Evolutionary conservation across 2,797 vertebrate species (phyloP).

Genomic region (Gymnothorax javanicus): DNA sequence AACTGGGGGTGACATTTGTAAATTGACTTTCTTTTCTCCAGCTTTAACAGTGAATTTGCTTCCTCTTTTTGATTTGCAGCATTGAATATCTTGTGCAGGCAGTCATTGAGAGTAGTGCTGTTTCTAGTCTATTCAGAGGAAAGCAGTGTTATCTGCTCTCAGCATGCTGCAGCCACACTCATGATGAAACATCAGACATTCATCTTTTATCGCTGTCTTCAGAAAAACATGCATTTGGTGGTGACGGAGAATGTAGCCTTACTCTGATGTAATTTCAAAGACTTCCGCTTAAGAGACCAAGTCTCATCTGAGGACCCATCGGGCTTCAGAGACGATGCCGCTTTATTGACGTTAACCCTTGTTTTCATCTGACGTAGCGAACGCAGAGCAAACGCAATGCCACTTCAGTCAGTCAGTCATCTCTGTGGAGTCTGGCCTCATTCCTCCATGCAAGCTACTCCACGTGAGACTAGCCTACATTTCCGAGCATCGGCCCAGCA

Average conservation of each 20-base stretch:
- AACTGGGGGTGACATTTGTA: not conserved
- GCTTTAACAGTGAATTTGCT: not conserved
- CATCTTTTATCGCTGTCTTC: not conserved
- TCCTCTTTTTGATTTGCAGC: not conserved
- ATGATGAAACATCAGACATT: not conserved
- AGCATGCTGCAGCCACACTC: not conserved
- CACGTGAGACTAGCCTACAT: not conserved
- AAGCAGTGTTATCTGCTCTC: no score
- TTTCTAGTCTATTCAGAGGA: not conserved
- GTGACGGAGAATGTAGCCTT: not conserved
- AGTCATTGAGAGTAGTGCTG: not conserved
- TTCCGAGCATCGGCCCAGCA: not conserved
- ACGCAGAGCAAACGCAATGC: not conserved
- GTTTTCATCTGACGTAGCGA: no score
- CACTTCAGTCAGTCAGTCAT: not conserved
- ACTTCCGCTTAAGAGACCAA: no score
- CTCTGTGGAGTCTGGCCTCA: not conserved
- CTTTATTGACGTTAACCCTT: not conserved
- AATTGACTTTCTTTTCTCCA: not conserved
- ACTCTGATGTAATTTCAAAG: not conserved
- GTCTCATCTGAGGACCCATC: not conserved
- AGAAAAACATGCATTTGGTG: not conserved
- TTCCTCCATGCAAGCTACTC: not conserved
- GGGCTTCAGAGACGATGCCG: no score
- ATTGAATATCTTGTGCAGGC: not conserved